Evolutionary conservation across 2,113 vertebrate species (phyloP), one percentile per base, ranked within the genome.

Genomic region (Sorex araneus): DNA sequence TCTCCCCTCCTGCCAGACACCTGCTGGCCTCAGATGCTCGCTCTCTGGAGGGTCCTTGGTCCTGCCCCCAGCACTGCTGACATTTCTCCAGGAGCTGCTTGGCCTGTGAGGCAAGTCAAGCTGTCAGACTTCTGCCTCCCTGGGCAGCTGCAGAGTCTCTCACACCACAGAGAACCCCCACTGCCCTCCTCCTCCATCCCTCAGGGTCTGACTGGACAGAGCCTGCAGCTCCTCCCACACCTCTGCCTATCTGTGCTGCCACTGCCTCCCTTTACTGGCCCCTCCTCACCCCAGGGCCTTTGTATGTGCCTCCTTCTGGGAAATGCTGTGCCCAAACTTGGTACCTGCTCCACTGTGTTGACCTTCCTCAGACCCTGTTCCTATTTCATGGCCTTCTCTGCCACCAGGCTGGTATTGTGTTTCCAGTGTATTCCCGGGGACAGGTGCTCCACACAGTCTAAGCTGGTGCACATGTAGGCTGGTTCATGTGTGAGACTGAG

Each of bases 51-150:
- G 60, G 21, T 32, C 64, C 28, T 32, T 47, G 67, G 19, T 10
- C 19, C 27, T 13, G 28, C 27, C 3, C 0, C 1, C 32, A 30
- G 57, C 3, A 12, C 40, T 9, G 8, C 15, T 21, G 19, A 7
- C 32, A 4, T 21, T 28, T 90, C n/a, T 21, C 6, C 9, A 16
- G 3, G 21, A 34, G 23, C 11, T 6, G 50, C 15, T 11, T 77
- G 54, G 18, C 50, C 36, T 32, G 73, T 30, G 50, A 57, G 66
- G 54, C 10, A 34, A 40, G 7, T 23, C 21, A 40, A 75, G 34
- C 23, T 18, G 28, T 34, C 71, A 84, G 45, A 5, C 15, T 43
- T 47, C 34, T 30, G 15, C 64, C 47, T 78, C 2, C 63, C 36
- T 32, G 28, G 50, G 6, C 40, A 23, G 32, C 66, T 34, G 30